Conservation (phyloP, 2,888 invertebrate species). For the Synergus japonicus region DNA sequence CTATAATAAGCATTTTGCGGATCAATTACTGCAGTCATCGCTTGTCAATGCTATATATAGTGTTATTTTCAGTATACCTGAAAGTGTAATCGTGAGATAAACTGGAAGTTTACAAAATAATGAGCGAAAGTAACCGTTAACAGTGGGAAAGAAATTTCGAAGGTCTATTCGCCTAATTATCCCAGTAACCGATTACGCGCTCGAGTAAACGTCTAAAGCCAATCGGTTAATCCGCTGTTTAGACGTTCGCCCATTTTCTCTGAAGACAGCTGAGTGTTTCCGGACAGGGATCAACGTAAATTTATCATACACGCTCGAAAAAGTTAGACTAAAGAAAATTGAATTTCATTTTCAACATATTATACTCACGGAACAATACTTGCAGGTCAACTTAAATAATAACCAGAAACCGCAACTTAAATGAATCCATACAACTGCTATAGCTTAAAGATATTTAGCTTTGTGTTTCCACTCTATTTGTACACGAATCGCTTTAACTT, state of each 20-base stretch:
- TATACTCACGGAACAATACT: conserved; percentile 23
- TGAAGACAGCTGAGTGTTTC: conserved; percentile 40
- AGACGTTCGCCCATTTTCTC: conserved; percentile 40
- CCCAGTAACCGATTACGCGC: conserved; percentile 37
- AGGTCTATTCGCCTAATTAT: conserved; percentile 38
- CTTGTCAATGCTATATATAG: background rate
- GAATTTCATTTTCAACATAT: conserved; percentile 33
- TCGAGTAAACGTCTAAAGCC: conserved; percentile 41
- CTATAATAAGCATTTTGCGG: background rate
- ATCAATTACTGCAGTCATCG: background rate
- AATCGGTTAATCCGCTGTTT: conserved; percentile 40
- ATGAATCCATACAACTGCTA: conserved; percentile 10
- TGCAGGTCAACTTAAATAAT: conserved; percentile 38
- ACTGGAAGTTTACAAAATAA: conserved; percentile 27
- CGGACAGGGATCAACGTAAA: conserved; percentile 38
- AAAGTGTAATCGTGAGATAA: conserved; percentile 24
- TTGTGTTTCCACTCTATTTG: background rate
- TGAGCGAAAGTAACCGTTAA: conserved; percentile 37
- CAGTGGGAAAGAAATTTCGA: conserved; percentile 35
- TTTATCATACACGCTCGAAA: conserved; percentile 30
- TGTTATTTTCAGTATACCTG: background rate
- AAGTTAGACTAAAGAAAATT: conserved; percentile 24
- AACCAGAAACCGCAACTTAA: conserved; percentile 27
- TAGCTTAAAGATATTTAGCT: conserved; percentile 19
- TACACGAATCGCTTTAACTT: background rate